Base-by-base conservation (phyloP, 2,113 vertebrate species). In the Erpornis zantholeuca region DNA sequence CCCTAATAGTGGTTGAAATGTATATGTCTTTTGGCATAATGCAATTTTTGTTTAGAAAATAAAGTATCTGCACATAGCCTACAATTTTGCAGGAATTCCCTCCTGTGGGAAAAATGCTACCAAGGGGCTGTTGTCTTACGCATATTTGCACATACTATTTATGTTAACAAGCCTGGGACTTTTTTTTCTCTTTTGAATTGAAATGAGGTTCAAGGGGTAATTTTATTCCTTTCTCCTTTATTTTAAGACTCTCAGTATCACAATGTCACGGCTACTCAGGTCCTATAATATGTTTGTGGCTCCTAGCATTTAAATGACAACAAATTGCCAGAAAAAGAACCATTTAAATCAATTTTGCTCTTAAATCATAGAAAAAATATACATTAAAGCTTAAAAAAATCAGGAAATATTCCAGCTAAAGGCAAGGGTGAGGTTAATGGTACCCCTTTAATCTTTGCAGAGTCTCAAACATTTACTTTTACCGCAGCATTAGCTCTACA, bases 21-120 rank as follows among this genome's bases (percentile, higher is more conserved):
- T 89, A 64, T 90, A 90, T 50, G 65, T 97, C 96, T 96, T 88
- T 86, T 86, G 90, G 96, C 88, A 89, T 92, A 95, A 95, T 86
- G 79, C 72, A 90, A 90, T 95, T 97, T 96, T 86, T 97, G 92
- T 96, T 97, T 96, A 94, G 96, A 96, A 96, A 97, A 96, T 90
- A 92, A 93, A 76, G 88, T 93, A 72, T 90, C 65, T 88, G 69
- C 68, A 68, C 69, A 88, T 44, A 93, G 90, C 88, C 64, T 90
- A 86, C 76, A 88, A 69, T 92, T 90, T 88, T 93, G 56, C 64
- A 93, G 94, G 93, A 97, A 96, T 96, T 94, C 94, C 60, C 93
- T 95, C 68, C 56, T 96, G 88, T 96, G 94, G 94, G 94, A 96
- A 96, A 92, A 95, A 84, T 65, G 65, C 93, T 95, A 90, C 94